These are phyloP conservation scores for Megamerina dolium DNA, from an alignment of 2,888 invertebrate genomes.

Conservation along the genomic window DNA sequence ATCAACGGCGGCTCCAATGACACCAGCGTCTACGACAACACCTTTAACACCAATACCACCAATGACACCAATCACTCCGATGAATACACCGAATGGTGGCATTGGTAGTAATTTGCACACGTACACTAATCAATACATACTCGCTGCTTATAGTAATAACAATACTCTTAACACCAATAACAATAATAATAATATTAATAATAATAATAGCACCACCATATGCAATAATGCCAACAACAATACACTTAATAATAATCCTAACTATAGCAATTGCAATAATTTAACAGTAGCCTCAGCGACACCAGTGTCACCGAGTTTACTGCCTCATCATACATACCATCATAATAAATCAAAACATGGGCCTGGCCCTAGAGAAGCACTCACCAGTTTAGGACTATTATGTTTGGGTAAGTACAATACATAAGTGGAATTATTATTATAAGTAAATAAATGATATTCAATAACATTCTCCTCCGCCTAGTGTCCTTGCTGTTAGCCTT, in stretches of 20 bases:
- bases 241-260: slow-evolving; percentile 27
- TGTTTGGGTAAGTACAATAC: slow-evolving; percentile 56
- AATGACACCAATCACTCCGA: slow-evolving; percentile 33
- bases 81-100: too few relatives aligned
- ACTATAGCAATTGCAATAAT: slow-evolving; percentile 33
- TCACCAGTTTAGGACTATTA: slow-evolving; percentile 77
- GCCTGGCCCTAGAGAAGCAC: slow-evolving; percentile 68
- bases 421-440: not conserved
- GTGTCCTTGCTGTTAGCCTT: slow-evolving; percentile 78
- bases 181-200: slow-evolving; percentile 19
- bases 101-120: slow-evolving; percentile 36
- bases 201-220: slow-evolving; percentile 24
- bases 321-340: not conserved
- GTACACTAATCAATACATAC: slow-evolving; percentile 40
- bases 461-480: too few relatives aligned
- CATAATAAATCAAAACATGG: slow-evolving; percentile 46
- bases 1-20: slow-evolving; percentile 11
- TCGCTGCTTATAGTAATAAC: slow-evolving; percentile 26
- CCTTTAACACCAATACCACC: slow-evolving; percentile 36
- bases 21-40: slow-evolving; percentile 28
- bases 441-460: too few relatives aligned
- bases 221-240: slow-evolving; percentile 21
- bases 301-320: not conserved
- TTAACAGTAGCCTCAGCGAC: slow-evolving; percentile 9
- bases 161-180: slow-evolving; percentile 25